phyloP scores from a whole-genome alignment of 2,797 vertebrate species.

The Limosa lapponica region DNA sequence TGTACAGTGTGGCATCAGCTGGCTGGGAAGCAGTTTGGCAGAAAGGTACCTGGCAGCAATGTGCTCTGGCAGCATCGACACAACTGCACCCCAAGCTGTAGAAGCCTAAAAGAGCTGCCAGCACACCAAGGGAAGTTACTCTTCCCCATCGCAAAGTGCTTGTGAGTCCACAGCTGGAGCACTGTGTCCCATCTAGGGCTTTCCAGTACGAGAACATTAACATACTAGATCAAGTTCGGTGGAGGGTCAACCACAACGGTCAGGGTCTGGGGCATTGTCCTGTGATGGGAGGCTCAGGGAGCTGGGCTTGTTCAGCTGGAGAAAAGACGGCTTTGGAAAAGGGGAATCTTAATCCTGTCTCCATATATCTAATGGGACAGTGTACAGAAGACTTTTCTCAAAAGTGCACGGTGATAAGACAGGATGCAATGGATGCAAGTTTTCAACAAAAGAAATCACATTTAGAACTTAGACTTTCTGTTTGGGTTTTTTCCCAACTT shows the following conservation, averaged over 20 bases:
- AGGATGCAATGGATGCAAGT: background rate
- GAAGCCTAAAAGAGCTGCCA: background rate
- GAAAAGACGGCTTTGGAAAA: background rate
- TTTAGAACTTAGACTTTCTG: background rate
- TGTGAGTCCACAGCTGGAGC: background rate
- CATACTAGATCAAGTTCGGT: background rate
- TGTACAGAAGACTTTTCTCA: background rate
- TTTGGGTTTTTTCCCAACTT: background rate
- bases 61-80: background rate
- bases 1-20: background rate
- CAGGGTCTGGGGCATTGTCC: background rate
- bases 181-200: background rate
- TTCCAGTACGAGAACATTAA: background rate
- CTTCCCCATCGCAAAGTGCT: fast-evolving
- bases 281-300: background rate
- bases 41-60: background rate
- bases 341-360: background rate
- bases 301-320: background rate
- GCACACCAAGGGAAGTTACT: background rate
- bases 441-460: background rate
- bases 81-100: background rate
- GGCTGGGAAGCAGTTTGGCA: background rate
- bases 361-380: background rate
- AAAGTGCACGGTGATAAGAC: background rate
- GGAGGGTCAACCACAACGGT: background rate